phyloP scores from a whole-genome alignment of 2,113 vertebrate genomes.

The Opisthocomus hoazin region DNA sequence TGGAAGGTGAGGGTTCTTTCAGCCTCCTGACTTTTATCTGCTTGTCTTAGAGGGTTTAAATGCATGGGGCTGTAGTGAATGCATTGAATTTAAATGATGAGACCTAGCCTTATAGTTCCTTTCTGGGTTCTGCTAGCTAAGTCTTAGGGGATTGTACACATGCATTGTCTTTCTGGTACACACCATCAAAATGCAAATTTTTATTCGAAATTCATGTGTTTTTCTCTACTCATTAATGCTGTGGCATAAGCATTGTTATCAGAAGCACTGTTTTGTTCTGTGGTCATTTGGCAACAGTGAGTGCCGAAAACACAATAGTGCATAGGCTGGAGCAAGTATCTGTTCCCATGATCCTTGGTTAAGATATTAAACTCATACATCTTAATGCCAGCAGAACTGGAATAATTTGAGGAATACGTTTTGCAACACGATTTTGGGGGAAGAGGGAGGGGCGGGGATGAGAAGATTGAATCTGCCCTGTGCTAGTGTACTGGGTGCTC shows the following conservation, averaged over 20 bases:
- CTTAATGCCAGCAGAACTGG: background rate
- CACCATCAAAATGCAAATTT: background rate
- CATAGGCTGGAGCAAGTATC: background rate
- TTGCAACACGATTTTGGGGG: background rate
- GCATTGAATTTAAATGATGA: background rate
- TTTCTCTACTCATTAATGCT: background rate
- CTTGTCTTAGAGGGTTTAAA: background rate
- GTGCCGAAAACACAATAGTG: background rate
- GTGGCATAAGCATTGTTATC: background rate
- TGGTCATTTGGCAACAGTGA: conserved; percentile 2
- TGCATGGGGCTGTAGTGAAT: background rate
- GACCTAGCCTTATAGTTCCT: background rate
- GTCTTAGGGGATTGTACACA: background rate
- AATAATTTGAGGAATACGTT: background rate
- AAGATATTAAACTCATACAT: background rate
- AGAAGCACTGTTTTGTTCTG: background rate
- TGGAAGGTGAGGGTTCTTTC: background rate
- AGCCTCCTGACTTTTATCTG: background rate
- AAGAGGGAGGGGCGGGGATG: background rate
- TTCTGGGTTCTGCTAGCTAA: background rate
- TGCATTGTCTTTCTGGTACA: background rate
- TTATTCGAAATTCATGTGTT: background rate
- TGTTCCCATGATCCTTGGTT: conserved; percentile 12
- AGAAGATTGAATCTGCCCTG: background rate
- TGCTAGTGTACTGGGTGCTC: background rate